Conservation (phyloP, 2,797 vertebrate species). For the Graptemys geographica region DNA sequence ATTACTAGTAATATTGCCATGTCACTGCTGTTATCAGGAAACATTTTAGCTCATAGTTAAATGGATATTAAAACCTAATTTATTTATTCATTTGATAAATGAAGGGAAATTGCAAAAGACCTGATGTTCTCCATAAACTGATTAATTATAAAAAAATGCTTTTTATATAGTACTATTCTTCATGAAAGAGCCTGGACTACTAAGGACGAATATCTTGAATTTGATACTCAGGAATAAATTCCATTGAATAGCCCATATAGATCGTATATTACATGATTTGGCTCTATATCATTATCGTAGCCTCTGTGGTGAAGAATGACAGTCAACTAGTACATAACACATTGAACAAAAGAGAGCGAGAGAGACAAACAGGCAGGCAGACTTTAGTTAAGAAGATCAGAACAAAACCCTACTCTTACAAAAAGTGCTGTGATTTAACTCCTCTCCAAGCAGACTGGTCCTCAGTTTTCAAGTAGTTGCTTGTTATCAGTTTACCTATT, state of each 20-base stretch:
- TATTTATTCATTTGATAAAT: background rate
- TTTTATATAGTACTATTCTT: no score
- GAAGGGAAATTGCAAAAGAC: background rate
- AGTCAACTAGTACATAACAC: background rate
- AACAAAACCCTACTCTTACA: background rate
- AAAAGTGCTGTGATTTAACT: background rate
- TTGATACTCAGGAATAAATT: no score
- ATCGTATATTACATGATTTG: background rate
- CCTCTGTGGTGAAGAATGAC: background rate
- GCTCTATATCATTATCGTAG: rapidly evolving
- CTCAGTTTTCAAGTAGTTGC: background rate
- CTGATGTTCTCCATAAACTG: background rate
- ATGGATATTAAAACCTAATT: background rate
- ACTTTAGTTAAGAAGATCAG: background rate
- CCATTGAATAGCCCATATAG: no score
- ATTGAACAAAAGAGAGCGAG: background rate
- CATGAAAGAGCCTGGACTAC: no score
- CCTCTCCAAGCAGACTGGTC: background rate
- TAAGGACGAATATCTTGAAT: no score
- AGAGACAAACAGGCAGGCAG: no score
- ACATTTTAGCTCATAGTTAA: background rate
- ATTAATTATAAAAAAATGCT: background rate
- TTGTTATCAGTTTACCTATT: background rate
- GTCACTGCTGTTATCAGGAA: background rate
- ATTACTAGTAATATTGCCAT: background rate